Evolutionary conservation across 2,888 invertebrate genomes (phyloP).

Genomic region (Spodoptera picta): DNA sequence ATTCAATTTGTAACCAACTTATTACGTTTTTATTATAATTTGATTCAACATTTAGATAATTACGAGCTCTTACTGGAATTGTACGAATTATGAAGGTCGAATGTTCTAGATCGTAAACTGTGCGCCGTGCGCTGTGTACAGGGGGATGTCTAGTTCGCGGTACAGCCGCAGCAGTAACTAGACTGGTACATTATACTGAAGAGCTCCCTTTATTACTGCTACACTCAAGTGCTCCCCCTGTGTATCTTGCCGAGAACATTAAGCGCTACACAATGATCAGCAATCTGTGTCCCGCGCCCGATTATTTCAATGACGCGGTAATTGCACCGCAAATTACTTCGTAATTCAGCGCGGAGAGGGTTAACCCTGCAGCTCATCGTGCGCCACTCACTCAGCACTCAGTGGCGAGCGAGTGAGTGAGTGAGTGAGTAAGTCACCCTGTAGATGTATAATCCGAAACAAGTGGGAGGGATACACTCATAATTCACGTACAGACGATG

Average conservation of each 20-base stretch:
- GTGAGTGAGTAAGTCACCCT: constrained; percentile 17
- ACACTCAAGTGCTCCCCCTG: too few relatives aligned
- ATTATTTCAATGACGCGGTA: not conserved
- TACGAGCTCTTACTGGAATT: constrained; percentile 23
- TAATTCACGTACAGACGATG: constrained; percentile 52
- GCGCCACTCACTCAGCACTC: constrained; percentile 1
- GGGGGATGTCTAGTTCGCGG: too few relatives aligned
- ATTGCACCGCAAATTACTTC: constrained; percentile 18
- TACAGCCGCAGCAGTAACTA: too few relatives aligned
- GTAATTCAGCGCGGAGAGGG: constrained; percentile 29
- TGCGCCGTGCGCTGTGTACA: constrained; percentile 12
- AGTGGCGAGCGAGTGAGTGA: too few relatives aligned
- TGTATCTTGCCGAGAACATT: not conserved
- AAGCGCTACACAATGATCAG: not conserved
- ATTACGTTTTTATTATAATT: constrained; percentile 40
- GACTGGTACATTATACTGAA: too few relatives aligned
- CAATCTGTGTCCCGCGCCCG: not conserved
- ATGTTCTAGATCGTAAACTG: constrained; percentile 8
- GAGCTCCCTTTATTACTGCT: too few relatives aligned
- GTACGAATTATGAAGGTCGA: constrained; percentile 22
- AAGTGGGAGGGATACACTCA: constrained; percentile 42
- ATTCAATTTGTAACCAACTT: constrained; percentile 36
- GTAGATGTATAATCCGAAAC: constrained; percentile 24
- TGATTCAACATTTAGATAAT: constrained; percentile 41
- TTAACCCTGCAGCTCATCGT: constrained; percentile 30